These are phyloP conservation scores for Plestiodon gilberti DNA, from an alignment of 2,113 vertebrate genomes.

Conservation along the genomic window DNA sequence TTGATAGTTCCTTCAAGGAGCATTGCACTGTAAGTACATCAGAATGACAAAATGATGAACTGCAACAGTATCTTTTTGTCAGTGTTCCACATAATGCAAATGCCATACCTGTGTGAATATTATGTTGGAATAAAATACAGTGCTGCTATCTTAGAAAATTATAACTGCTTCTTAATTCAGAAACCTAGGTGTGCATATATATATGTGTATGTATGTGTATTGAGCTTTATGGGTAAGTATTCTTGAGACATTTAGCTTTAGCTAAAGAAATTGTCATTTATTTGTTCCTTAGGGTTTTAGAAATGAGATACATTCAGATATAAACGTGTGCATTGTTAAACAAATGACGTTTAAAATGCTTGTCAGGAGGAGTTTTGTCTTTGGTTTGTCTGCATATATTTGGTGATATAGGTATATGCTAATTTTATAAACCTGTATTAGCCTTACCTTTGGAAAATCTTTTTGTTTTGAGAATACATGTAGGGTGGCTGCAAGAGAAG, in stretches of 20 bases:
- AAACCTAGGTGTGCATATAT: conserved; percentile 76
- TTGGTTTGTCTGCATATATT: conserved; percentile 66
- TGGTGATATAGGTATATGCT: conserved; percentile 72
- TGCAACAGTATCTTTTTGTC: conserved; percentile 87
- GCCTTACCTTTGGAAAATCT: conserved; percentile 69
- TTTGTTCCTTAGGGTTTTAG: conserved; percentile 68
- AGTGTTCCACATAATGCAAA: conserved; percentile 85
- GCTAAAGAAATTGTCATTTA: conserved; percentile 77
- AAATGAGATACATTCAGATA: conserved; percentile 68
- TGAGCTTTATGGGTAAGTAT: conserved; percentile 85
- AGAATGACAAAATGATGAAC: conserved; percentile 86
- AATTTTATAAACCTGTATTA: conserved; percentile 69
- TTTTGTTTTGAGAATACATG: conserved; percentile 71
- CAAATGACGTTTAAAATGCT: conserved; percentile 74
- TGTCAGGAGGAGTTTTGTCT: conserved; percentile 73
- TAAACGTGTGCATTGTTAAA: conserved; percentile 74
- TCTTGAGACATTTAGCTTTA: conserved; percentile 75
- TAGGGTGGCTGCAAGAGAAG: conserved; percentile 69
- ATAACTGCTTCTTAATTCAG: conserved; percentile 77
- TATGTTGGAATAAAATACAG: conserved; percentile 87
- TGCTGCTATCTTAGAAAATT: conserved; percentile 78
- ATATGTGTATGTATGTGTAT: conserved; percentile 53
- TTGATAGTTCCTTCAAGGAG: conserved; percentile 94
- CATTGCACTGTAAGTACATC: conserved; percentile 99
- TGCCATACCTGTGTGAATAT: conserved; percentile 82